Conservation (phyloP, 2,113 vertebrate genomes). For the Poicephalus meyeri region DNA sequence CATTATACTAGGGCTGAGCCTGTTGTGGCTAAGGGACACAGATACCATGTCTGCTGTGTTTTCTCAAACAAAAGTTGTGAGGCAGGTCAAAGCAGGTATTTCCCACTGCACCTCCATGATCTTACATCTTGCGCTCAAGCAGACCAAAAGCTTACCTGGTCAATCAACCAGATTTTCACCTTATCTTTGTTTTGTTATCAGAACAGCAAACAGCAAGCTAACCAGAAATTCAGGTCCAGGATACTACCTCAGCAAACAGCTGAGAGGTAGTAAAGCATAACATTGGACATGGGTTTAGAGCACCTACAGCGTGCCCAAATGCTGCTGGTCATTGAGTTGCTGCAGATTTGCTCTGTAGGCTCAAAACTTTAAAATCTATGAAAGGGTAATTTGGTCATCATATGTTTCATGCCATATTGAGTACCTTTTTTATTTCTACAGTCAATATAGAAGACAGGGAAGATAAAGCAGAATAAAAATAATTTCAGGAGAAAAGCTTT, state of each 20-base stretch:
- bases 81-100: not conserved
- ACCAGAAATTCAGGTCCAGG: not conserved
- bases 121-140: not conserved
- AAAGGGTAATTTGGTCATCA: not conserved
- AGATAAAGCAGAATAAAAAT: not conserved
- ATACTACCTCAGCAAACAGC: not conserved
- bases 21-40: not conserved
- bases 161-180: not conserved
- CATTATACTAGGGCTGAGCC: not conserved
- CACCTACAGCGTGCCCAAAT: not conserved
- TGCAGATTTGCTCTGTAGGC: not conserved
- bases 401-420: not conserved
- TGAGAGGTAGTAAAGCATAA: not conserved
- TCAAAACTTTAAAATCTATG: not conserved
- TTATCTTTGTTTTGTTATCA: not conserved
- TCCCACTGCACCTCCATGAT: not conserved
- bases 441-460: not conserved
- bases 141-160: not conserved
- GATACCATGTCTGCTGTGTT: not conserved
- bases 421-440: not conserved
- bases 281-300: not conserved
- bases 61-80: not conserved
- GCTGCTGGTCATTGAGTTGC: not conserved
- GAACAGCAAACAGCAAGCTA: not conserved
- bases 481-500: not conserved